phyloP scores from a whole-genome alignment of 2,113 vertebrate species.

The Cyprinus carpio region DNA sequence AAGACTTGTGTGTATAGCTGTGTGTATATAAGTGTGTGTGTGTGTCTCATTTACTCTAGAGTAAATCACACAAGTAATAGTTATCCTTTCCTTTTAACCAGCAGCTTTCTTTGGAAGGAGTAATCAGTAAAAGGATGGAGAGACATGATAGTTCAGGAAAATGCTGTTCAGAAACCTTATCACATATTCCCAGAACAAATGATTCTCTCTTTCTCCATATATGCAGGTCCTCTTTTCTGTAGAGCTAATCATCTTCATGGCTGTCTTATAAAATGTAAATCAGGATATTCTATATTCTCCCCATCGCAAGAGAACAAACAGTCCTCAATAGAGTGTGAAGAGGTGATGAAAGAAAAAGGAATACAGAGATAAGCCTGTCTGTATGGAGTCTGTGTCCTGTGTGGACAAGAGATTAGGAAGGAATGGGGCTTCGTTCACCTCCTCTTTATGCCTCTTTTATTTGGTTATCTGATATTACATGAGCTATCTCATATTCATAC shows the following conservation, averaged over 20 bases:
- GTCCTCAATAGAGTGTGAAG: not conserved
- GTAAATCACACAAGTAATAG: not conserved
- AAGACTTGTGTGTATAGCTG: too few relatives aligned
- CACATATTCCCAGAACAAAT: not conserved
- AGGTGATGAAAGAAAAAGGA: constrained; percentile 7
- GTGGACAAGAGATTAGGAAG: constrained; percentile 15
- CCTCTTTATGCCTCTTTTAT: not conserved
- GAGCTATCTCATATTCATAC: not conserved
- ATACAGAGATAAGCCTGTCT: constrained; percentile 1
- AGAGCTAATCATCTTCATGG: not conserved
- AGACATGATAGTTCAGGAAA: constrained; percentile 1
- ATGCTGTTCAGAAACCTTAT: not conserved
- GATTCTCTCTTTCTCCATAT: not conserved
- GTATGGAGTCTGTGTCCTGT: not conserved
- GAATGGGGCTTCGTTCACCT: not conserved
- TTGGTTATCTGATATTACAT: constrained; percentile 7
- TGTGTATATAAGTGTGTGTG: too few relatives aligned
- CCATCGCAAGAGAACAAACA: constrained; percentile 26
- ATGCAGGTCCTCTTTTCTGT: not conserved
- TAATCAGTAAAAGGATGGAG: not conserved
- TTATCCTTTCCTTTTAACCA: not conserved
- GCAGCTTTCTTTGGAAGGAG: not conserved
- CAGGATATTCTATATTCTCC: not conserved
- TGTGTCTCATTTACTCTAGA: not conserved
- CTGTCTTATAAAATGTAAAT: constrained; percentile 38